Base-by-base conservation (phyloP, 2,113 vertebrate genomes). In the Trematocara nigrifrons region DNA sequence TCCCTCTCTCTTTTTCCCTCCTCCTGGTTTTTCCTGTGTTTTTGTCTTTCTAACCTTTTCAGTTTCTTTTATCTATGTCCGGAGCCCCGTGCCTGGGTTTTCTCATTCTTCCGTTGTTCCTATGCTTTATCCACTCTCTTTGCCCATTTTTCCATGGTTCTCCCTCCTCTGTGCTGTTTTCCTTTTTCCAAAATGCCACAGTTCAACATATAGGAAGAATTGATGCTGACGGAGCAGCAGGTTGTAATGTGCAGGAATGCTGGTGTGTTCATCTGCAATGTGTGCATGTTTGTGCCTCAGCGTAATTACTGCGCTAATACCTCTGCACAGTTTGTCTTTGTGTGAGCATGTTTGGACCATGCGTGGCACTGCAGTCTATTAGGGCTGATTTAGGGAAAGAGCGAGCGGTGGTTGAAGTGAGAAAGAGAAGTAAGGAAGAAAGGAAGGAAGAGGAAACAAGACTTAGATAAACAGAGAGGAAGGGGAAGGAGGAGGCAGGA, bases 331-430 rank as follows among this genome's bases (percentile, higher is more conserved):
- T 80, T 61, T 10, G 38, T 83, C 84, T 89, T 87, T 87, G 89
- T 85, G 86, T 76, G 89, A 91, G 91, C 86, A 40, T 81, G 88
- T 86, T 82, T 90, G 80, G 83, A 89, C 87, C 92, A 92, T 87
- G 93, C 89, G 90, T 87, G 85, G 29, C 74, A 89, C 93, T 91
- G 94, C 92, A 90, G 92, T 89, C 92, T 84, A 78, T 86, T 45
- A 83, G 91, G 82, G 86, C 49, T 91, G 88, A 89, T 90, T 91
- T 90, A 91, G 64, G 61, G 61, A 82, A 31, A 51, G 64, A 49
- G 71, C 38, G 26, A 53, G 8, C 16, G 22, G 81, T 45, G 56
- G 77, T 56, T 38, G 49, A 78, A 40, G 49, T 20, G n/a, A 53
- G 79, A 74, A 64, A 35, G 64, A 40, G 71, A 66, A 42, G 22